These are phyloP conservation scores for Zoanthus gigantus DNA, from an alignment of 92 coral and sea anemone species.

Conservation along the genomic window DNA sequence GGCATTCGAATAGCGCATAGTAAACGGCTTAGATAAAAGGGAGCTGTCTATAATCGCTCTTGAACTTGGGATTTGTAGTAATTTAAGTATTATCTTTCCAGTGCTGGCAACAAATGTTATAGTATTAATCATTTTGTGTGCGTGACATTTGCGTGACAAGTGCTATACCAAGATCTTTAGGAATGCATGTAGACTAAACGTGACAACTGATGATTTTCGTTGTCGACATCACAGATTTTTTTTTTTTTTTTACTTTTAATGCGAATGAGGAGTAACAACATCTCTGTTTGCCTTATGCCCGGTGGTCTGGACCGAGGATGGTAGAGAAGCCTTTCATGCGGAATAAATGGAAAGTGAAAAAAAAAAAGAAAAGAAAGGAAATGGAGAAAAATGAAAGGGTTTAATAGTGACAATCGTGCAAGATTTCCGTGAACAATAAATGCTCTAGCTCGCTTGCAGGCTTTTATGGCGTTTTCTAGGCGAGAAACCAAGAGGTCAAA, in stretches of 20 bases:
- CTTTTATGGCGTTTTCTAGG: constrained; percentile 3
- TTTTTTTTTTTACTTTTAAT: constrained; percentile 22
- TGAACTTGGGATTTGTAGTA: constrained; percentile 42
- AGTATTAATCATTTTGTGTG: constrained; percentile 44
- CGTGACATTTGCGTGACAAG: constrained; percentile 44
- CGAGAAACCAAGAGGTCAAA: not conserved
- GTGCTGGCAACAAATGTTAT: constrained; percentile 41
- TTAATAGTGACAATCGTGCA: constrained; percentile 3
- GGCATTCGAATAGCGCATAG: constrained; percentile 47
- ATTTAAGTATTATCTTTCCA: constrained; percentile 43
- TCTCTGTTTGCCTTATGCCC: constrained; percentile 1
- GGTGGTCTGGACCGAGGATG: constrained; percentile 7
- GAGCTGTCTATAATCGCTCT: constrained; percentile 47
- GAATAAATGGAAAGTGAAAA: constrained; percentile 1
- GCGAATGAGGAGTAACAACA: not conserved
- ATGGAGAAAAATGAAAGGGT: constrained; percentile 3
- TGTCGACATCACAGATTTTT: not conserved
- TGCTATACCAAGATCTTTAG: constrained; percentile 44
- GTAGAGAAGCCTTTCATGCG: constrained; percentile 1
- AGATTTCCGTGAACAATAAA: not conserved
- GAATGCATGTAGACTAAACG: constrained; percentile 41
- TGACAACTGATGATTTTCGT: constrained; percentile 26
- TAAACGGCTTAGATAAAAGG: constrained; percentile 44
- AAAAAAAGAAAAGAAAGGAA: not conserved
- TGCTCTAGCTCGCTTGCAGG: constrained; percentile 6